Conservation (phyloP, 2,888 invertebrate genomes). For the Axea sp. region DNA sequence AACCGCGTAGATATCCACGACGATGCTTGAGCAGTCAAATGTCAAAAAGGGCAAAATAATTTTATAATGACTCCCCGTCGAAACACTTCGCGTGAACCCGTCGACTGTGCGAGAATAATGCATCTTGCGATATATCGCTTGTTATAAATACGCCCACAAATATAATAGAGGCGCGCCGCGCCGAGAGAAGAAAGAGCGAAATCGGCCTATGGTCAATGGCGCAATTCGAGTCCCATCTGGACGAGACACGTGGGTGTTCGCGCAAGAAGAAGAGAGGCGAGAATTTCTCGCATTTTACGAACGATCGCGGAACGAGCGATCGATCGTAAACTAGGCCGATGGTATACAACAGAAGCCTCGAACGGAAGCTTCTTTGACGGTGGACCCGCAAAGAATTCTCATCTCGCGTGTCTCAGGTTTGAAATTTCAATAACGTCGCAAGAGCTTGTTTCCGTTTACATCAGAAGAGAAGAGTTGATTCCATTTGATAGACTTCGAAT, state of each 20-base stretch:
- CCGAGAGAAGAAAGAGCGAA: constrained; percentile 33
- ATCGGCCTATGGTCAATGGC: constrained; percentile 51
- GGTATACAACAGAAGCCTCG: constrained; percentile 25
- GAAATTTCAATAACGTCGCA: constrained; percentile 46
- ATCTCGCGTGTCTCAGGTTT: constrained; percentile 26
- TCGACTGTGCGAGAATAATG: constrained; percentile 66
- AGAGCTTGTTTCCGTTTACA: constrained; percentile 16
- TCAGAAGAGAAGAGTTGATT: neutral
- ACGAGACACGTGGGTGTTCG: constrained; percentile 52
- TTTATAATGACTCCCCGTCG: constrained; percentile 55
- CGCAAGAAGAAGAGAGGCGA: constrained; percentile 37
- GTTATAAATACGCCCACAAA: constrained; percentile 72
- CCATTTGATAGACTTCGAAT: neutral
- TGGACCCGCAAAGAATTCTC: constrained; percentile 37
- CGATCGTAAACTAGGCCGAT: constrained; percentile 38
- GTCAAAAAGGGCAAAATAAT: constrained; percentile 56
- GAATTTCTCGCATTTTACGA: constrained; percentile 50
- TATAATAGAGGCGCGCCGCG: constrained; percentile 57
- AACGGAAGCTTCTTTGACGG: constrained; percentile 13
- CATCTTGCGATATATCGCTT: constrained; percentile 69
- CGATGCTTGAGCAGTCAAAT: constrained; percentile 5
- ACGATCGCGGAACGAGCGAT: constrained; percentile 42
- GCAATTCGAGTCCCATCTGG: constrained; percentile 46
- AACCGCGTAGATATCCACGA: constrained; percentile 50
- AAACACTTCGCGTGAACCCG: constrained; percentile 63